Base-by-base conservation (phyloP, 2,888 invertebrate species). In the Hyposoter dolosus region DNA sequence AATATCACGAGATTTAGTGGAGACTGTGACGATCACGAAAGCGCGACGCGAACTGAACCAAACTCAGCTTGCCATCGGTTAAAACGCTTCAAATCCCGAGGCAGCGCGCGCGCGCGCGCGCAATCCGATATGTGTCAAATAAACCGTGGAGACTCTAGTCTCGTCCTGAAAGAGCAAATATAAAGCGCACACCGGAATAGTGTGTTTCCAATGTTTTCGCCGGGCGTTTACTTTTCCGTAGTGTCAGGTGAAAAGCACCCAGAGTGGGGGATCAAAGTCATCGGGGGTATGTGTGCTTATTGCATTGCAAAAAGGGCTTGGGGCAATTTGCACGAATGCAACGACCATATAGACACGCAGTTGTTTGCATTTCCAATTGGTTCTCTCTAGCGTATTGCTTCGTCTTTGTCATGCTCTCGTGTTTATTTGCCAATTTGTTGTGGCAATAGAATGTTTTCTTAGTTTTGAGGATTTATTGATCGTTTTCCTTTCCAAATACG, bases 11-110 rank as follows among this genome's bases (percentile, higher is more conserved):
- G 40, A 79, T 45, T 60, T 60, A 32, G 12, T 45, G 79, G 12
- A 65, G 75, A 75, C 83, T 87, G 75, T 82, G 79, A 85, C 89
- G 87, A 88, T 47, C 68, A 83, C 89, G 90, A 89, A 87, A 88
- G 91, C 91, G 89, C 89, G 86, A 84, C 88, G 88, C 85, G 82
- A 83, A 92, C 92, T 92, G 90, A 92, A 90, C 84, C 86, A 88
- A 82, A 88, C 86, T 84, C 87, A 82, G 84, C 85, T 88, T 86
- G 88, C 86, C 89, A 88, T 79, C 88, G 89, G 87, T 89, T 90
- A 85, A 87, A 88, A 87, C 88, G 87, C 88, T 85, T 88, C 85
- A 90, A 90, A 87, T 86, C 86, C 74, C 76, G 86, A 88, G 87
- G 78, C 87, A 90, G 91, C 90, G 90, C 89, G 90, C 83, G 86